Evolutionary conservation across 2,797 vertebrate species (phyloP).

Genomic region (Typhlichthys eigenmanni): DNA sequence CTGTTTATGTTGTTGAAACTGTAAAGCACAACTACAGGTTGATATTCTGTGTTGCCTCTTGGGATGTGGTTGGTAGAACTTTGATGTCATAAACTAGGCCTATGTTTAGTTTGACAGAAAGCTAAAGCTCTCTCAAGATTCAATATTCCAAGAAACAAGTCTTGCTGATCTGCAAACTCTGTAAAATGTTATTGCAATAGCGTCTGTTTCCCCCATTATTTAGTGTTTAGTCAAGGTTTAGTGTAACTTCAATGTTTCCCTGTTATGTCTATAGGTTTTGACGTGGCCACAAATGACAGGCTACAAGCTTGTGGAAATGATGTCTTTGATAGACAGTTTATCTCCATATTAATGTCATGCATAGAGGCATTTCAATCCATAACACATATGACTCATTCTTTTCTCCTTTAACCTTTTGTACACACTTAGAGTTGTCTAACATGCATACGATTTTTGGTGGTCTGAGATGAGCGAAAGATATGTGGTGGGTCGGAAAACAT

Average conservation of each 20-base stretch:
- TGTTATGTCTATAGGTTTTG: conserved; percentile 18
- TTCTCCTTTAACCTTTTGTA: conserved; percentile 26
- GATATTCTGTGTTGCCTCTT: no score
- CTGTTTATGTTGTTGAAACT: neutral
- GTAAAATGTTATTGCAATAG: conserved; percentile 28
- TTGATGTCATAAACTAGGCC: neutral
- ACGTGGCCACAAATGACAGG: conserved; percentile 33
- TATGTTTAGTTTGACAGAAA: conserved; percentile 23
- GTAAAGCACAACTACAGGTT: neutral
- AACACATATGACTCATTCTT: conserved; percentile 16
- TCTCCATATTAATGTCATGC: conserved; percentile 15
- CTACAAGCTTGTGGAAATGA: conserved; percentile 27
- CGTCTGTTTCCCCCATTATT: conserved; percentile 35
- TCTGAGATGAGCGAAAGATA: conserved; percentile 15
- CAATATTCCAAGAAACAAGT: conserved; percentile 18
- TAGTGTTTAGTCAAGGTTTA: conserved; percentile 23
- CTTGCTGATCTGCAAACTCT: conserved; percentile 15
- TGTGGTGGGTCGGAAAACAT: conserved; percentile 44
- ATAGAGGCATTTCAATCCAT: conserved; percentile 33
- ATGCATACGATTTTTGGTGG: conserved; percentile 22
- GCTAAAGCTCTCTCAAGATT: conserved; percentile 24
- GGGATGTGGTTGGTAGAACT: conserved; percentile 17
- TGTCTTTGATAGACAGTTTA: conserved; percentile 4
- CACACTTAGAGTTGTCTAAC: conserved; percentile 5
- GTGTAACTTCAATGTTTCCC: conserved; percentile 19